Evolutionary conservation across 2,888 invertebrate species (phyloP), one percentile per base, ranked within the genome.

Genomic region (Thelaira solivaga): DNA sequence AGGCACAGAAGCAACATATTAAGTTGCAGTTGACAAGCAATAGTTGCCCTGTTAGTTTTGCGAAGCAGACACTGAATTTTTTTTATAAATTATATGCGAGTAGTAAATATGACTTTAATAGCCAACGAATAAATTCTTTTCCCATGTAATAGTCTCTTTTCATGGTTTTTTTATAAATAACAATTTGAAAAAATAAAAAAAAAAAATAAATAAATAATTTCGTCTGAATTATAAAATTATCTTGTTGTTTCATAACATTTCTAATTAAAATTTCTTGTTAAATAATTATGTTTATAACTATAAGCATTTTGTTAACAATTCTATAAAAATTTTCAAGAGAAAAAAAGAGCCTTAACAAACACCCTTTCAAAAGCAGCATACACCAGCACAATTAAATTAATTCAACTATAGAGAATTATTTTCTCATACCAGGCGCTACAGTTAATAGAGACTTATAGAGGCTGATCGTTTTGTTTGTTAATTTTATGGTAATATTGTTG

Each of bases 251-350:
- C 29, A 45, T 57, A 64, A 69, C 34, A 62, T 39, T 31, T 65
- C 36, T 67, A 62, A 69, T 69, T 77, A 77, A 77, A 73, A 77
- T 59, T 64, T 73, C 68, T 73, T 64, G 64, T 29, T 73, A 69
- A 77, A 73, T 77, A 69, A 64, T 67, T 59, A 62, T 59, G 45
- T 55, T 34, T 6, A 57, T 57, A 29, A 29, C 36, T 43, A 18
- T 26, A 53, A 39, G 11, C 68, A 68, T 55, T 59, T 36, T 43
- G 39, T 71, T 45, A 77, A 64, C 57, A 68, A 59, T 72, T 73
- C 59, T 39, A 57, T 45, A 31, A 64, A 77, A 57, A 22, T 22
- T 53, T 49, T 49, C 10, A 1, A 57, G 10, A 61, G 26, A 62
- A 41, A 43, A 43, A 59, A 31, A 62, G 41, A 43, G 22, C 20